Percentiles rank a stretch among this genome's conserved stretches.
Evolutionary conservation across 2,797 vertebrate genomes (phyloP).

Genomic region (Anguilla marmorata): DNA sequence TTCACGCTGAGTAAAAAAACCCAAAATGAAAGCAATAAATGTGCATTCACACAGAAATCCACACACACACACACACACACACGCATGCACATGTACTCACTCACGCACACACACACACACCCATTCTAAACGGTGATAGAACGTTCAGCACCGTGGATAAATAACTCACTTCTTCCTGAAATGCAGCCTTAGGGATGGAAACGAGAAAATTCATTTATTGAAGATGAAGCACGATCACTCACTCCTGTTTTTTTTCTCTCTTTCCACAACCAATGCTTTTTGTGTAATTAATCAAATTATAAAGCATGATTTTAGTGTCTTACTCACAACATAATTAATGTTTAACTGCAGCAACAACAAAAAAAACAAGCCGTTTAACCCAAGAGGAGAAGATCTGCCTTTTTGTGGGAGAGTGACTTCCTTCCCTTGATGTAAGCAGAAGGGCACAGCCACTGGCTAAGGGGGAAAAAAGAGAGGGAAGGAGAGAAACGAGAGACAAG

Average conservation of each 20-base stretch:
- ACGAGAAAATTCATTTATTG: slow-evolving; percentile 21
- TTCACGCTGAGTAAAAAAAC: no score
- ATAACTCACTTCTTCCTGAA: slow-evolving; percentile 14
- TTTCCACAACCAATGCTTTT: not conserved
- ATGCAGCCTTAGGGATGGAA: not conserved
- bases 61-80: not conserved
- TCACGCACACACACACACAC: not conserved
- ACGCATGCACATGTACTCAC: not conserved
- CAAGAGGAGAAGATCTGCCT: slow-evolving; percentile 7
- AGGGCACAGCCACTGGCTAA: not conserved
- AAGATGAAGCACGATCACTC: slow-evolving; percentile 18
- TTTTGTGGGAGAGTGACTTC: not conserved
- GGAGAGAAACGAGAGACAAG: no score
- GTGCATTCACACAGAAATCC: not conserved
- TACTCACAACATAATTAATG: slow-evolving; percentile 25
- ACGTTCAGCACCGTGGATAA: not conserved
- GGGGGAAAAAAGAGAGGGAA: not conserved
- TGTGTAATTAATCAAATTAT: slow-evolving; percentile 32
- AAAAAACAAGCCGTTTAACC: slow-evolving; percentile 17
- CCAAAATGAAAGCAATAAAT: not conserved
- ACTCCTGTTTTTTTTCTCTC: not conserved
- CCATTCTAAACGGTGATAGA: slow-evolving; percentile 1
- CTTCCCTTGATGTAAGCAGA: slow-evolving; percentile 5
- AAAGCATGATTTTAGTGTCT: not conserved
- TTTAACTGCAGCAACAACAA: slow-evolving; percentile 13